phyloP scores from a whole-genome alignment of 64 coral and sea anemone genomes.

The Astreopora myriophthalma region DNA sequence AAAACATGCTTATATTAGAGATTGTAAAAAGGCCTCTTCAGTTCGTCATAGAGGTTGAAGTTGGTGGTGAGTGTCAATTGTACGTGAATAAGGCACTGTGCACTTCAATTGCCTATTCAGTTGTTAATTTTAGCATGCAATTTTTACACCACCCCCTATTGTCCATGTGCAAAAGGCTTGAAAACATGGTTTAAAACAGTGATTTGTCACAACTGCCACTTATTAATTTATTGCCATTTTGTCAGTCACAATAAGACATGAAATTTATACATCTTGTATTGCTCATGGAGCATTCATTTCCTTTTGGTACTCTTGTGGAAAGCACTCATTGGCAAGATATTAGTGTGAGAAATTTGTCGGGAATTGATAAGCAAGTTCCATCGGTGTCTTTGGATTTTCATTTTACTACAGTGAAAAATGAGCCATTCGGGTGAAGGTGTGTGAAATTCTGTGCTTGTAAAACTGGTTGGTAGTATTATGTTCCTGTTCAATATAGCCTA shows the following conservation, averaged over 20 bases:
- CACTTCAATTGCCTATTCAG: not conserved
- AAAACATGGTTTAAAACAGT: not conserved
- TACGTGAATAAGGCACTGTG: not conserved
- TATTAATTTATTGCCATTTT: slow-evolving; percentile 5
- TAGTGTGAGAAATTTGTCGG: slow-evolving; percentile 14
- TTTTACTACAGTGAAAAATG: not conserved
- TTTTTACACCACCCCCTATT: not conserved
- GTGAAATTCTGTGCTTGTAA: not conserved
- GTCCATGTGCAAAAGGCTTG: not conserved
- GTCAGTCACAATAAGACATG: not conserved
- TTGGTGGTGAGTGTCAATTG: slow-evolving; percentile 18
- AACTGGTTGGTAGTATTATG: not conserved
- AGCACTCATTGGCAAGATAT: not conserved
- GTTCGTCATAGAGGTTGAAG: slow-evolving; percentile 24
- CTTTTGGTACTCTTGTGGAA: not conserved
- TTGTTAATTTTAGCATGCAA: not conserved
- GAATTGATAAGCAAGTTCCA: not conserved
- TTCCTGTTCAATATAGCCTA: not conserved
- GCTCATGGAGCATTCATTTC: not conserved
- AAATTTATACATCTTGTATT: slow-evolving; percentile 24
- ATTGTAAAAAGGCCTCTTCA: slow-evolving; percentile 21
- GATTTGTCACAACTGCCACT: not conserved
- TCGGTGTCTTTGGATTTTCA: not conserved
- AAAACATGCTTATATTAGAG: slow-evolving; percentile 29
- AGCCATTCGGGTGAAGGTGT: slow-evolving; percentile 4